These are phyloP conservation scores for Heliconius melpomene DNA, from an alignment of 1,140 invertebrate species.

Conservation along the genomic window DNA sequence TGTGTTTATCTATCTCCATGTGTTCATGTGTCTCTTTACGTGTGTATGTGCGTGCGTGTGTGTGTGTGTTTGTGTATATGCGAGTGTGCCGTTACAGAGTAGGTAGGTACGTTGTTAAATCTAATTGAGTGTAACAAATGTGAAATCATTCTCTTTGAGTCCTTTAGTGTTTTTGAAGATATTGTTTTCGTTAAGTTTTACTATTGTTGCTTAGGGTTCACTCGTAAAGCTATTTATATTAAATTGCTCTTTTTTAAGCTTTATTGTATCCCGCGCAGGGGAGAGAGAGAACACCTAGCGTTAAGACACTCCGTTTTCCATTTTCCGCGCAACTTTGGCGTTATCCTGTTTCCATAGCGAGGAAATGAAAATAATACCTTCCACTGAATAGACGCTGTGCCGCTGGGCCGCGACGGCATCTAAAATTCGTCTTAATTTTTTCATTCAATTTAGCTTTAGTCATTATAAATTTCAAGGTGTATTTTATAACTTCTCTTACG, in stretches of 20 bases:
- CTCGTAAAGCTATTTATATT: background rate
- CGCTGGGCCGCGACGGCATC: too few relatives aligned
- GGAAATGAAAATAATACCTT: too few relatives aligned
- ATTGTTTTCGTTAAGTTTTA: constrained; percentile 31
- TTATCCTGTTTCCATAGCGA: too few relatives aligned
- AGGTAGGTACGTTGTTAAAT: constrained; percentile 25
- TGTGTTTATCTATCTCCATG: background rate
- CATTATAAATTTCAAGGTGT: too few relatives aligned
- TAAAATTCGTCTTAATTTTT: too few relatives aligned
- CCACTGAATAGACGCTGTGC: too few relatives aligned
- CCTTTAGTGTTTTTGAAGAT: constrained; percentile 39
- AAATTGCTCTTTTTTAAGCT: too few relatives aligned
- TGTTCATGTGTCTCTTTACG: background rate
- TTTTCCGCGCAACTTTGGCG: too few relatives aligned
- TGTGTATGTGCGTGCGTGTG: background rate
- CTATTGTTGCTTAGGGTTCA: background rate
- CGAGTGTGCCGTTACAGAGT: constrained; percentile 32
- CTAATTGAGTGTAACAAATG: constrained; percentile 38
- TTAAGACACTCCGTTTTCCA: too few relatives aligned
- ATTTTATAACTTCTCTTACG: background rate
- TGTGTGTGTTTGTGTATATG: background rate
- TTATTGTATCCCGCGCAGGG: too few relatives aligned
- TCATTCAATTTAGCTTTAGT: too few relatives aligned
- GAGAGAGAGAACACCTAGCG: too few relatives aligned
- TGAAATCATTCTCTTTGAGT: constrained; percentile 15